These are phyloP conservation scores for Catagonus wagneri DNA, from an alignment of 2,113 vertebrate genomes.

Conservation along the genomic window DNA sequence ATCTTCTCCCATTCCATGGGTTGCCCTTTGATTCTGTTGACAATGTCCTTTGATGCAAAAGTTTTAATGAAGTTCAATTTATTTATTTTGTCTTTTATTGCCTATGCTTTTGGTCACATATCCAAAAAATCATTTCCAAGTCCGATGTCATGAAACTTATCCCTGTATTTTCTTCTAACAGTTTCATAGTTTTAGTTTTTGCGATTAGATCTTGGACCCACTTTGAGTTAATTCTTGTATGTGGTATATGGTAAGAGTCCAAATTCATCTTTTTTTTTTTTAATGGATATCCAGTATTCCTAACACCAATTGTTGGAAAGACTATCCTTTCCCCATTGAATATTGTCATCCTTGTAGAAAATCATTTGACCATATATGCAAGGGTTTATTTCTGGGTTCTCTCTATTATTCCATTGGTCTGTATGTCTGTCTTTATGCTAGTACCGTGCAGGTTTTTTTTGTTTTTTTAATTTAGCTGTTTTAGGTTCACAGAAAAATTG, in stretches of 20 bases:
- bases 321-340: not conserved
- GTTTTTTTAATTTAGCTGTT: not conserved
- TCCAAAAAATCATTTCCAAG: not conserved
- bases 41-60: not conserved
- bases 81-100: not conserved
- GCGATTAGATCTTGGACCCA: not conserved
- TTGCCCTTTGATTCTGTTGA: slow-evolving; percentile 17
- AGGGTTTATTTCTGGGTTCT: not conserved
- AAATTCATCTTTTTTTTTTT: not conserved
- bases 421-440: not conserved
- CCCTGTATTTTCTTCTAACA: not conserved
- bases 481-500: not conserved
- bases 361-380: not conserved
- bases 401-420: not conserved
- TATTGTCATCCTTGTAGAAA: not conserved
- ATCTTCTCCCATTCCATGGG: not conserved
- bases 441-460: not conserved
- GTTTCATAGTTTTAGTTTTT: not conserved
- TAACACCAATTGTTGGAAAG: not conserved
- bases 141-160: not conserved
- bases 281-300: not conserved
- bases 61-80: not conserved
- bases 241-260: not conserved
- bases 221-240: not conserved
- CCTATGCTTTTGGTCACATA: not conserved